Base-by-base conservation (phyloP, 1,140 invertebrate genomes). In the Drosophila albomicans region DNA sequence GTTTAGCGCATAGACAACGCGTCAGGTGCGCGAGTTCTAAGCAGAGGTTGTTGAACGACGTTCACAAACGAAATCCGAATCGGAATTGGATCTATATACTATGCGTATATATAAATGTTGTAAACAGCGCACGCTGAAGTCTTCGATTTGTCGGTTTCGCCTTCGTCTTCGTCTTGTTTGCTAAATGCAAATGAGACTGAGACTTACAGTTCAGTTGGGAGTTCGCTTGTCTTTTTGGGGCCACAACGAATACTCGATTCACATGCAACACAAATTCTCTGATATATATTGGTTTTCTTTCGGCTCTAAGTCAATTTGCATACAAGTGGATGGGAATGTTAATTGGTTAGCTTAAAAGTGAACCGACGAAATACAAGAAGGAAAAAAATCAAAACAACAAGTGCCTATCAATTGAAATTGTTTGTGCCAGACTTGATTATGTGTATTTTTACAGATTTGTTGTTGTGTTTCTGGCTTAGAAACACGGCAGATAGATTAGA, bases 41-140 rank as follows among this genome's bases (percentile, higher is more conserved):
- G 28, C 15, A 35, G 16, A 49, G 54, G 65, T 67, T 48, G 54
- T 67, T 67, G 65, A 67, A 58, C 65, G 65, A 32, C n/a, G 8
- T 25, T 3, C 7, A 8, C 38, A 51, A 51, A 13, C 5, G 11
- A 32, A 30, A 32, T 52, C 25, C 1, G 4, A 54, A 54, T 54
- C 25, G 11, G 3, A 52, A 52, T 52, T 52, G 51, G 11, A 52
- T 52, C 10, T 32, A 32, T 32, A 52, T 4, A 3, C 8, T 20
- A 11, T 46, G 16, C 20, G 16, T 54, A 54, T 32, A 15, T 32
- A 7, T 35, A 25, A 16, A 35, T 35, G 20, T 25, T 38, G 10
- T 38, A 38, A 32, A 6, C 28, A 15, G 52, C 6, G 7, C n/a
- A 35, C 35, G 54, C 25, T 16, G 35, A 13, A 15, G 43, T 11